Base-by-base conservation (phyloP, 2,888 invertebrate genomes). In the Eupithecia vulgata region DNA sequence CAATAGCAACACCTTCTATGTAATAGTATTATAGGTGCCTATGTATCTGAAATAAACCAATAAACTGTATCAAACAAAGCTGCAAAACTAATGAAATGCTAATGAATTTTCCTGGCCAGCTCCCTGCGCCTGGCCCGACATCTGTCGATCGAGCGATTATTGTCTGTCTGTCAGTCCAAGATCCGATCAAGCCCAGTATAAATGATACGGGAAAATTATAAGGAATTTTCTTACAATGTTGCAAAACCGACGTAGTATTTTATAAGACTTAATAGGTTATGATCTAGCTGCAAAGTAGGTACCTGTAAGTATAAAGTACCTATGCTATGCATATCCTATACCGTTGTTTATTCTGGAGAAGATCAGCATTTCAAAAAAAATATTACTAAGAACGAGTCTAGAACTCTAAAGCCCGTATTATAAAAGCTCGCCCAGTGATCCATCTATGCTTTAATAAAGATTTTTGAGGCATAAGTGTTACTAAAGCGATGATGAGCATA, bases 121-220 rank as follows among this genome's bases (percentile, higher is more conserved):
- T 21, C 34, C 10, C 57, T 67, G 66, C 67, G 67, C 64, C 42
- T 30, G 71, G 64, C 48, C 70, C 45, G 71, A 57, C 75, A 70
- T 67, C 67, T 72, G 75, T 75, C 75, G 67, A 75, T 75, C 75
- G 45, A 45, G 67, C 52, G 75, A 75, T 75, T 48, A 68, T 67
- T 62, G 69, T 67, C 69, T 68, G 75, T 71, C 71, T 72, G 74
- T 64, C 75, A 69, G 75, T 72, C 70, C 25, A 57, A 59, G 62
- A 67, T 64, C 64, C 59, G 48, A 69, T 52, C 21, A 52, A 67
- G 13, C 67, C 62, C 67, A 66, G 12, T 30, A 61, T 64, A 15
- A 65, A 45, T 15, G 68, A 37, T 42, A 52, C 21, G 37, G 66
- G 68, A 62, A 74, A 69, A 67, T 62, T 25, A 68, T 68, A 34